phyloP scores from a whole-genome alignment of 2,888 invertebrate species.

The Hedychridium roseum region DNA sequence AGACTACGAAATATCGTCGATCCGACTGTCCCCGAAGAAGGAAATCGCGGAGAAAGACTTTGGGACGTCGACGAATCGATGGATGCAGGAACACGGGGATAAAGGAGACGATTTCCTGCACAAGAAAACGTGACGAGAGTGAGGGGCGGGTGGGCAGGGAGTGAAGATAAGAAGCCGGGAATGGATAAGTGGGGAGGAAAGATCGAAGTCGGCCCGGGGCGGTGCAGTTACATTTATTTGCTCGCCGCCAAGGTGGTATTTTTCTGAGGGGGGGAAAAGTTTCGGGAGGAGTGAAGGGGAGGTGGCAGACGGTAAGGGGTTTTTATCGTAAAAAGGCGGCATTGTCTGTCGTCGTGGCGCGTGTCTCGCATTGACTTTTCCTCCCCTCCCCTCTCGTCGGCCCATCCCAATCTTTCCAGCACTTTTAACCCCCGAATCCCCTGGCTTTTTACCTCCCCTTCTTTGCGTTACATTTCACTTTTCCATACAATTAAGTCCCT shows the following conservation, averaged over 20 bases:
- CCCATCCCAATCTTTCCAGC: too few relatives aligned
- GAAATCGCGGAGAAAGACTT: conserved; percentile 6
- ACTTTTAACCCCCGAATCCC: too few relatives aligned
- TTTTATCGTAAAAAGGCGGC: conserved; percentile 45
- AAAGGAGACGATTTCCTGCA: too few relatives aligned
- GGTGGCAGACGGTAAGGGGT: conserved; percentile 42
- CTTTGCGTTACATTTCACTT: too few relatives aligned
- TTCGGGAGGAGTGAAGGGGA: too few relatives aligned
- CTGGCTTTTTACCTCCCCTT: too few relatives aligned
- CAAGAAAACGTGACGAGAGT: too few relatives aligned
- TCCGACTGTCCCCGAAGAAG: conserved; percentile 11
- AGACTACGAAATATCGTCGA: conserved; percentile 20
- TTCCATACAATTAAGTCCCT: too few relatives aligned
- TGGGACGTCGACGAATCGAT: conserved; percentile 1
- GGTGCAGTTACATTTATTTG: conserved; percentile 37
- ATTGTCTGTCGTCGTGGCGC: conserved; percentile 36
- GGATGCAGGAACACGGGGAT: neutral
- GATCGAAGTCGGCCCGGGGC: conserved; percentile 19
- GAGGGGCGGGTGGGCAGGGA: conserved; percentile 1
- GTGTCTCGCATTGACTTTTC: conserved; percentile 8
- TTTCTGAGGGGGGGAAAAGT: conserved; percentile 39
- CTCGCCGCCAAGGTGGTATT: conserved; percentile 38
- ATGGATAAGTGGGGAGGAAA: conserved; percentile 19
- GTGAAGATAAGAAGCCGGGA: conserved; percentile 20
- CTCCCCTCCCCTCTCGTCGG: conserved; percentile 1